Conservation (phyloP, 2,113 vertebrate genomes). For the Tringa solitaria region DNA sequence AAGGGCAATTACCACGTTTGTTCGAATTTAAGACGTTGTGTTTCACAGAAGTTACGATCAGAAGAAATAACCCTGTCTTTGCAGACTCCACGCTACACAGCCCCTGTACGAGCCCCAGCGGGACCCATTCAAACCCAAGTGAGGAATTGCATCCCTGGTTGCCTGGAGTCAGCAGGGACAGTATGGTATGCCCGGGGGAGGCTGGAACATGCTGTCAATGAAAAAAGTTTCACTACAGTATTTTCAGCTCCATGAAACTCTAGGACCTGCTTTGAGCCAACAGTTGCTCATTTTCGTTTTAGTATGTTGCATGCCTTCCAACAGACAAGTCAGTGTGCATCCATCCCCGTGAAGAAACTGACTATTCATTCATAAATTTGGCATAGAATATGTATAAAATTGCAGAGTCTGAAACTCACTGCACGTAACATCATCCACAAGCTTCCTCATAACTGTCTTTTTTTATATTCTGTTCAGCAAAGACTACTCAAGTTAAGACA, state of each 20-base stretch:
- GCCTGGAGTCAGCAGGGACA: background rate
- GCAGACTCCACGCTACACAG: fast-evolving
- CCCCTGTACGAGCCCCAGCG: fast-evolving
- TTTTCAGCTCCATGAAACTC: background rate
- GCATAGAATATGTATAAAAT: background rate
- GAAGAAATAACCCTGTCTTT: background rate
- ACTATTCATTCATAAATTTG: background rate
- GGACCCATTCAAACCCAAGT: background rate
- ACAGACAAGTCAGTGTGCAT: background rate
- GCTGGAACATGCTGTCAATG: background rate
- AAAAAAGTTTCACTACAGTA: background rate
- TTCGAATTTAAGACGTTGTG: fast-evolving
- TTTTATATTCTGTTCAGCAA: background rate
- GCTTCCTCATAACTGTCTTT: background rate
- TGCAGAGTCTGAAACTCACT: background rate
- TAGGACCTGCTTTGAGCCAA: background rate
- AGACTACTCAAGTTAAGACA: background rate
- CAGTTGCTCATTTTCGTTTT: background rate
- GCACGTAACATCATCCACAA: background rate
- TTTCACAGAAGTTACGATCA: background rate
- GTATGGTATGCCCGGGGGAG: background rate
- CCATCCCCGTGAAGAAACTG: background rate
- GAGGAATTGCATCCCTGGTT: background rate
- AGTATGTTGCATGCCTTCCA: background rate
- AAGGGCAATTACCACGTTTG: background rate